Base-by-base conservation (phyloP, 2,797 vertebrate genomes). In the Schizothorax lantsangensis region DNA sequence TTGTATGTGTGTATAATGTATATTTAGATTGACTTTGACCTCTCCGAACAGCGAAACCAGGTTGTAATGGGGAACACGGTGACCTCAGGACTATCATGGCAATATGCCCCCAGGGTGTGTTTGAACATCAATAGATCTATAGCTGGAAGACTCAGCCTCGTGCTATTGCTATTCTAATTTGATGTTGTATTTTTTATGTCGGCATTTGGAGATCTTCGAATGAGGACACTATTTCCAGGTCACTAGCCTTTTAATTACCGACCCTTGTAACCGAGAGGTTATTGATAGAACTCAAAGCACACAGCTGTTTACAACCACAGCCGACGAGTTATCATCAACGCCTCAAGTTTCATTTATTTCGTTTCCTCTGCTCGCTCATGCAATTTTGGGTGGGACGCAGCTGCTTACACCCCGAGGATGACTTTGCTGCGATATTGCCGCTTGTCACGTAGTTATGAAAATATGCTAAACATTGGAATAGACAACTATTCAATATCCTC, bases 161-260 rank as follows among this genome's bases (percentile, higher is more conserved):
- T 89, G 84, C 82, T 84, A 84, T 85, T 79, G 83, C 90, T 83
- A 69, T 89, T 90, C 84, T 89, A 81, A 89, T 88, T 84, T 88
- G 72, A 81, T 89, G 82, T 52, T 84, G 73, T 57, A 87, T 64
- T 88, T 88, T 88, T 81, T 85, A 82, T 88, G 62, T 78, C 62
- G 87, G 74, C 86, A 23, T 86, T 88, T 57, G 73, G 94, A 93
- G 92, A 94, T 94, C 94, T 92, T 94, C 91, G 94, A 96, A 94
- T 93, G 93, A 95, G 95, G 95, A 91, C 93, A 91, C 84, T 91
- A 94, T 96, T 97, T 96, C 96, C 95, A 96, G 96, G 96, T 96
- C 96, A 95, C 92, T 95, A 95, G 96, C 95, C 95, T 96, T 97
- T 96, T 97, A 96, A 97, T 97, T 96, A 96, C 95, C 95, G 93